These are phyloP conservation scores for Chaenocephalus aceratus DNA, from an alignment of 2,113 vertebrate species.

Conservation along the genomic window DNA sequence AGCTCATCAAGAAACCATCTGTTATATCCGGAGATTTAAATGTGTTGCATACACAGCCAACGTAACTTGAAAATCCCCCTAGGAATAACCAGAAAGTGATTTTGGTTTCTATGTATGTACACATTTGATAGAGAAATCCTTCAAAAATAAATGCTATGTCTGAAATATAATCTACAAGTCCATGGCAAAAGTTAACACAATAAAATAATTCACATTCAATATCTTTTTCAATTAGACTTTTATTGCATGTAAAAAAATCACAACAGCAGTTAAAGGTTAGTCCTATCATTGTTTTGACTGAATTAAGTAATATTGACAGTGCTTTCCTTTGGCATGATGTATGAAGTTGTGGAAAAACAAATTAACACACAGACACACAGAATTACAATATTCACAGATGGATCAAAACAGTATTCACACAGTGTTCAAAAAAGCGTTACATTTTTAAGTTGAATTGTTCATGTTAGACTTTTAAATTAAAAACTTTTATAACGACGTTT, in stretches of 20 bases:
- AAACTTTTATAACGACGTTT: background rate
- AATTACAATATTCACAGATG: background rate
- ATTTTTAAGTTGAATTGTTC: background rate
- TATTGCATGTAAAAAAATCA: background rate
- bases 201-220: background rate
- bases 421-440: too few relatives aligned
- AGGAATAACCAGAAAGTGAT: background rate
- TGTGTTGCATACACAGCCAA: background rate
- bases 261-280: background rate
- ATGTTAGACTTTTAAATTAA: background rate
- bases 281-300: too few relatives aligned
- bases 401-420: background rate
- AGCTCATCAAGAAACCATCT: background rate
- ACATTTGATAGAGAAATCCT: accelerated
- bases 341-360: too few relatives aligned
- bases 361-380: background rate
- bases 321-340: too few relatives aligned
- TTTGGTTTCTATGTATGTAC: background rate
- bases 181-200: background rate
- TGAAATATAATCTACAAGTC: background rate
- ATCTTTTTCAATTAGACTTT: background rate
- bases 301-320: too few relatives aligned
- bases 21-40: background rate
- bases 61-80: too few relatives aligned
- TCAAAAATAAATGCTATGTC: background rate